phyloP scores from a whole-genome alignment of 2,113 vertebrate species.

The Heterotilapia buettikoferi region DNA sequence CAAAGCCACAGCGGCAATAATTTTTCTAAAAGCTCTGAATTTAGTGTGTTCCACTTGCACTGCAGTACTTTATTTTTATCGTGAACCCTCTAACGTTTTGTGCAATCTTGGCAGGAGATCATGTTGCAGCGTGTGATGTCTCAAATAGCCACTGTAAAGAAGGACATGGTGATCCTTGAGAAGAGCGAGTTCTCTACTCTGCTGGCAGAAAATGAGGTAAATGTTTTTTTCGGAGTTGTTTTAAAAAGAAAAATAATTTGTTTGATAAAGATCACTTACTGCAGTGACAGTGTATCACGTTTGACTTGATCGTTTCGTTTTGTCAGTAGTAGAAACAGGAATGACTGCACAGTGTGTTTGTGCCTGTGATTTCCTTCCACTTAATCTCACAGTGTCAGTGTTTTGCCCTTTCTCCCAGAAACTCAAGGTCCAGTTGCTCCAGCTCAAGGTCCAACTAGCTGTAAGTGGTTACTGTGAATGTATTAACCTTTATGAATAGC shows the following conservation, averaged over 20 bases:
- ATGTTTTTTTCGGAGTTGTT: neutral
- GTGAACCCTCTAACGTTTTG: neutral
- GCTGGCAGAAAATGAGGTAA: constrained; percentile 90
- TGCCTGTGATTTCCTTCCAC: neutral
- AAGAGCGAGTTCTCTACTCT: constrained; percentile 95
- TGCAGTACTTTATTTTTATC: neutral
- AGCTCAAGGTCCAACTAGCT: constrained; percentile 81
- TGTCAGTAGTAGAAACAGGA: neutral
- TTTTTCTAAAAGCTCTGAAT: neutral
- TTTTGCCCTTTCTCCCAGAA: constrained; percentile 72
- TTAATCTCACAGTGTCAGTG: neutral
- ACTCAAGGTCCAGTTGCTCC: constrained; percentile 85
- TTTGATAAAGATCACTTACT: neutral
- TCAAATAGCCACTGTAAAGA: constrained; percentile 86
- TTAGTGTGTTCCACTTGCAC: neutral
- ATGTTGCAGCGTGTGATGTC: constrained; percentile 93
- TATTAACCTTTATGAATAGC: neutral
- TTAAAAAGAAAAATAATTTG: neutral
- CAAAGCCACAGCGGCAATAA: neutral
- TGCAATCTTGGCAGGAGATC: constrained; percentile 79
- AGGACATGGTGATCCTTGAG: constrained; percentile 98
- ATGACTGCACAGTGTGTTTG: neutral
- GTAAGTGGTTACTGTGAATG: constrained; percentile 71
- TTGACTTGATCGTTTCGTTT: neutral
- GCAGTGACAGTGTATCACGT: neutral